Evolutionary conservation across 2,888 invertebrate genomes (phyloP).

Genomic region (Drosophila leonis): DNA sequence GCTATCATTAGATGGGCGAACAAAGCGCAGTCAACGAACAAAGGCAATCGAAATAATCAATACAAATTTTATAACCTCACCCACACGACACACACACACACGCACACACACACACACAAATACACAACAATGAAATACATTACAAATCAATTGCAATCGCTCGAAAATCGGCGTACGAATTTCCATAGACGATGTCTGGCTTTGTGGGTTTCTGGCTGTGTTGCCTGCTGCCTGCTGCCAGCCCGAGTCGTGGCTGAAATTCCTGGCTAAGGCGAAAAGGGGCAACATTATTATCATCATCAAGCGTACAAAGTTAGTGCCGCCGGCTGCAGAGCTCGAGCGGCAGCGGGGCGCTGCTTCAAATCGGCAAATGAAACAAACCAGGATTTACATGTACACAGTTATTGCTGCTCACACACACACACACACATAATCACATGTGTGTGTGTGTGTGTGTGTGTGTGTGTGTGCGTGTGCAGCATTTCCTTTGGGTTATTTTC

Average conservation of each 20-base stretch:
- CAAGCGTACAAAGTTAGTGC: slow-evolving; percentile 79
- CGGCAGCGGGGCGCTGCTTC: slow-evolving; percentile 46
- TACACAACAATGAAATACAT: slow-evolving; percentile 78
- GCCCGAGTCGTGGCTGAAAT: slow-evolving; percentile 21
- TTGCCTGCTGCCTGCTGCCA: slow-evolving; percentile 7
- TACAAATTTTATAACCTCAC: slow-evolving; percentile 75
- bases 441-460: too few relatives aligned
- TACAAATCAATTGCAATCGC: slow-evolving; percentile 82
- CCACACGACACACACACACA: slow-evolving; percentile 30
- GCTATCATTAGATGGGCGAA: slow-evolving; percentile 78
- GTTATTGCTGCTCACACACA: slow-evolving; percentile 71
- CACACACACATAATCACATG: slow-evolving; percentile 19
- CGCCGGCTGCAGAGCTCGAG: slow-evolving; percentile 61
- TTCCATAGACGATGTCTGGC: slow-evolving; percentile 78
- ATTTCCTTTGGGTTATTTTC: slow-evolving; percentile 82
- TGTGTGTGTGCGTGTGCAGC: slow-evolving; percentile 58
- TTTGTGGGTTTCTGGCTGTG: slow-evolving; percentile 52
- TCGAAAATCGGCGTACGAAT: slow-evolving; percentile 80
- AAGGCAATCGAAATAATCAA: slow-evolving; percentile 81
- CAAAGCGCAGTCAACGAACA: slow-evolving; percentile 75
- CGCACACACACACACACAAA: slow-evolving; percentile 22
- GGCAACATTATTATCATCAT: slow-evolving; percentile 79
- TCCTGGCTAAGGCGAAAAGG: slow-evolving; percentile 57
- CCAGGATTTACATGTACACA: slow-evolving; percentile 81
- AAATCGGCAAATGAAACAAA: slow-evolving; percentile 82